phyloP scores from a whole-genome alignment of 2,797 vertebrate species.

The Gambelia wislizenii region DNA sequence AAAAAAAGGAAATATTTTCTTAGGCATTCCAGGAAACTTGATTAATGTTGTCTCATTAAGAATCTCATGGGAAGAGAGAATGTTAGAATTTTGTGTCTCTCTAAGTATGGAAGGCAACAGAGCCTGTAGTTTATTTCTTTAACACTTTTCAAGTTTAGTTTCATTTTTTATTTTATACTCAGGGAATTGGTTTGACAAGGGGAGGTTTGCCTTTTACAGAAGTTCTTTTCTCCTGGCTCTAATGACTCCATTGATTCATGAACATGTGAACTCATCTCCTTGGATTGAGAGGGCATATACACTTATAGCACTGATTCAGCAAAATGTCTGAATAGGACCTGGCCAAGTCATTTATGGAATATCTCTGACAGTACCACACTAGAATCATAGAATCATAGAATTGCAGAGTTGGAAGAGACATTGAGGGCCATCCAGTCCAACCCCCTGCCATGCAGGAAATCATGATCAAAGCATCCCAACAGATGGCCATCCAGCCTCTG shows the following conservation, averaged over 20 bases:
- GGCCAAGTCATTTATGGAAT: constrained; percentile 21
- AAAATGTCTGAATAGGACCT: neutral
- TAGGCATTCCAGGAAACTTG: constrained; percentile 7
- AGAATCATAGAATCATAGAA: no score
- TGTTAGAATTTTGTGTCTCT: constrained; percentile 11
- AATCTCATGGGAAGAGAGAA: neutral
- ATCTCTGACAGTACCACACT: no score
- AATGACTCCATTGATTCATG: constrained; percentile 67
- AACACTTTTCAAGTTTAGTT: constrained; percentile 59
- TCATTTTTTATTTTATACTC: constrained; percentile 68
- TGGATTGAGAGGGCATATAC: neutral
- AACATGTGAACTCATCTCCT: constrained; percentile 37
- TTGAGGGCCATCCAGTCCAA: no score
- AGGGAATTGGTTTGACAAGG: constrained; percentile 61
- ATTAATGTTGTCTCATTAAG: constrained; percentile 1
- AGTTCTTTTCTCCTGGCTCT: constrained; percentile 55
- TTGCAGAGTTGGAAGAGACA: no score
- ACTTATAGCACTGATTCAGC: neutral
- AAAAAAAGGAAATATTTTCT: constrained; percentile 3
- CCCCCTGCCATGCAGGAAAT: no score
- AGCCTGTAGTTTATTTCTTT: constrained; percentile 58
- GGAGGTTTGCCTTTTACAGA: constrained; percentile 52
- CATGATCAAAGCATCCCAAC: no score
- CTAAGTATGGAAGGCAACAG: constrained; percentile 45
- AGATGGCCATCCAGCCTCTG: no score